Evolutionary conservation across 2,888 invertebrate genomes (phyloP).

Genomic region (Drosophila recens): DNA sequence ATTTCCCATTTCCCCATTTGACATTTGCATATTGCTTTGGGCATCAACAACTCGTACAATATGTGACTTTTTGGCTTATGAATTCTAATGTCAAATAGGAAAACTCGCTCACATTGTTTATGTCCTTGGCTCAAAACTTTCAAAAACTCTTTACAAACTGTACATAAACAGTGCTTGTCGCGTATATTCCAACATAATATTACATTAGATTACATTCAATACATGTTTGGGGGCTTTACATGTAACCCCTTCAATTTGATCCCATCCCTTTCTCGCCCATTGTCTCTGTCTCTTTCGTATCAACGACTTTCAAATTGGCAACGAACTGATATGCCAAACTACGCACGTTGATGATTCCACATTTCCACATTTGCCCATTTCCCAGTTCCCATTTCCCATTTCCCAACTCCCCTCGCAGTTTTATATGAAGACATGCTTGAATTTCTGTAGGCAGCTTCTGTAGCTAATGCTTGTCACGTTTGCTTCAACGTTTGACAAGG

Average conservation of each 20-base stretch:
- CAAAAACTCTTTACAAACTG: slow-evolving; percentile 19
- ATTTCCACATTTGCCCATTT: slow-evolving; percentile 3
- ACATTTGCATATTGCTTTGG: slow-evolving; percentile 64
- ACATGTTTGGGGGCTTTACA: slow-evolving; percentile 7
- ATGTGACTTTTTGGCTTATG: slow-evolving; percentile 35
- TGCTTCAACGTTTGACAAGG: slow-evolving; percentile 73
- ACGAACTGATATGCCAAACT: slow-evolving; percentile 75
- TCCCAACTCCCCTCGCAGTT: slow-evolving; percentile 1
- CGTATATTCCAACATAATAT: slow-evolving; percentile 7
- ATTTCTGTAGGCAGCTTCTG: slow-evolving; percentile 48
- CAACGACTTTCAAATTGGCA: slow-evolving; percentile 64
- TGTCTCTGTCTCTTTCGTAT: slow-evolving; percentile 20
- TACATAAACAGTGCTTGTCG: too few species aligned
- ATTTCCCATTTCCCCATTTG: slow-evolving; percentile 15
- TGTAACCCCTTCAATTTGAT: slow-evolving; percentile 40
- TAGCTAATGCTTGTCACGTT: slow-evolving; percentile 77
- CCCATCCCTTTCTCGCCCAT: neutral
- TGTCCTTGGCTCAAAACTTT: slow-evolving; percentile 32
- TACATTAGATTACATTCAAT: slow-evolving; percentile 5
- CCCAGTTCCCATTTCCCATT: too few species aligned
- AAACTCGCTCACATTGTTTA: slow-evolving; percentile 27
- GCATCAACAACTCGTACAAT: slow-evolving; percentile 17
- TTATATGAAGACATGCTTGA: slow-evolving; percentile 52
- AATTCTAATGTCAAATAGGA: slow-evolving; percentile 26
- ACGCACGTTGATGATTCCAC: slow-evolving; percentile 46